Base-by-base conservation (phyloP, 2,797 vertebrate species). In the Adrianichthys oophorus region DNA sequence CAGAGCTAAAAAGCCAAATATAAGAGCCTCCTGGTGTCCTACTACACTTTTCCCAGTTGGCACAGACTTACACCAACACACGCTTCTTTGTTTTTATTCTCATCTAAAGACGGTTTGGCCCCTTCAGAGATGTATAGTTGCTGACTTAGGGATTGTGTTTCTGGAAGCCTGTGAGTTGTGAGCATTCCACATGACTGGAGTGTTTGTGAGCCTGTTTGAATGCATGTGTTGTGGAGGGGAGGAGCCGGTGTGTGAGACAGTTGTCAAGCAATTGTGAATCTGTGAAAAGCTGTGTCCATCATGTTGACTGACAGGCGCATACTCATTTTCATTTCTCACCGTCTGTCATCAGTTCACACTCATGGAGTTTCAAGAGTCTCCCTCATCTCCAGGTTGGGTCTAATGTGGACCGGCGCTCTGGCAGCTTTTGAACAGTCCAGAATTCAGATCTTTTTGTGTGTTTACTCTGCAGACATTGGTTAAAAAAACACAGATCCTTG, bases 211-310 rank as follows among this genome's bases (percentile, higher is more conserved):
- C 64, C 66, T 67, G 45, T 64, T 56, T 57, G 49, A 50, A 49
- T 63, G 70, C 74, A 16, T 56, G 61, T 55, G 65, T 50, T 45
- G 15, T 45, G 54, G 26, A 21, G 18, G 21, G 57, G 26, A 45
- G 18, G 7, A 7, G 10, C 40, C 59, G 59, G 47, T 76, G 42
- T 48, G 72, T 84, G 85, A 85, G 81, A 86, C 83, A 83, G 83
- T 84, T 85, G 83, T 89, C 86, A 88, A 81, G 70, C 56, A 41
- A 86, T 87, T 87, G 82, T 82, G 79, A 85, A 72, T 71, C 69
- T 26, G 58, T 87, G 84, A 89, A 90, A 88, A 82, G 85, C 80
- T 79, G 65, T 72, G 85, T 87, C 89, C 56, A 75, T 90, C 89
- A 89, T 72, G 63, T 74, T 88, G 88, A 90, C 52, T 82, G 84